Evolutionary conservation across 2,797 vertebrate genomes (phyloP).

Genomic region (Typhlichthys eigenmanni): DNA sequence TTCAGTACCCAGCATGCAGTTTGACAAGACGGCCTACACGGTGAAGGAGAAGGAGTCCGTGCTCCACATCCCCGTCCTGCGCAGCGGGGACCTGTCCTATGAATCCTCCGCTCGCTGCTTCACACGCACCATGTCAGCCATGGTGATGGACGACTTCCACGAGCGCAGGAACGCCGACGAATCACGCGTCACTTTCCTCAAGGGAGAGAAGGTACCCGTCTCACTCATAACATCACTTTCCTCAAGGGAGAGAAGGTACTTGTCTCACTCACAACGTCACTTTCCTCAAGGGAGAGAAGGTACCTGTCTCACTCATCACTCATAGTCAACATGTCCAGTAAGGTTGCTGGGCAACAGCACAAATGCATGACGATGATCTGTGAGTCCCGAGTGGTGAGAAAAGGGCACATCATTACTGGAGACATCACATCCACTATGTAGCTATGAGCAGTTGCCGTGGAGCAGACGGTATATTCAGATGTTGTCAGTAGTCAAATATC

Average conservation of each 20-base stretch:
- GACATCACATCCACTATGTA: too few relatives aligned
- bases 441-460: too few relatives aligned
- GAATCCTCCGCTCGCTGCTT: slow-evolving; percentile 92
- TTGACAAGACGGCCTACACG: slow-evolving; percentile 82
- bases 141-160: slow-evolving; percentile 88
- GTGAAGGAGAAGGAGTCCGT: slow-evolving; percentile 86
- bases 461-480: too few relatives aligned
- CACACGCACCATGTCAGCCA: slow-evolving; percentile 87
- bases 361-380: too few relatives aligned
- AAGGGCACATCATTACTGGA: too few relatives aligned
- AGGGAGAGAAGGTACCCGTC: slow-evolving; percentile 88
- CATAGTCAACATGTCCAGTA: too few relatives aligned
- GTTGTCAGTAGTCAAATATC: too few relatives aligned
- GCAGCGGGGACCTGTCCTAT: slow-evolving; percentile 89
- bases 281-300: slow-evolving; percentile 94
- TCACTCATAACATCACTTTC: slow-evolving; percentile 78
- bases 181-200: slow-evolving; percentile 86
- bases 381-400: too few relatives aligned
- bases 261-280: slow-evolving; percentile 62
- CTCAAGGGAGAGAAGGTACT: slow-evolving; percentile 91
- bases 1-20: slow-evolving; percentile 97
- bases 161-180: slow-evolving; percentile 89
- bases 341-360: too few relatives aligned
- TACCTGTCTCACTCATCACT: slow-evolving; percentile 34
- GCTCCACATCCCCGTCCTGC: slow-evolving; percentile 84